Evolutionary conservation across 2,113 vertebrate genomes (phyloP).

Genomic region (Carassius carassius): DNA sequence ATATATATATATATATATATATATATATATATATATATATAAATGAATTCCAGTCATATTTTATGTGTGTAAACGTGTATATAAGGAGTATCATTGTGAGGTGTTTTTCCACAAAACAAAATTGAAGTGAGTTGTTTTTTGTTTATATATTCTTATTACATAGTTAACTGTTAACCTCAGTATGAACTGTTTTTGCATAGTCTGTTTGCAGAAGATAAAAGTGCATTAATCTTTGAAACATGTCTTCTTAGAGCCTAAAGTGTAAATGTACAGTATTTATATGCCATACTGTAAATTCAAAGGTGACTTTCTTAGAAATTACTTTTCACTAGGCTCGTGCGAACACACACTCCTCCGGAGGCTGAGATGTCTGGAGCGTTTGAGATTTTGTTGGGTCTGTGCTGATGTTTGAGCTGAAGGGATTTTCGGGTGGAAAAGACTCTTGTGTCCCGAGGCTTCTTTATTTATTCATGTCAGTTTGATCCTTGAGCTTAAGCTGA

Average conservation of each 20-base stretch:
- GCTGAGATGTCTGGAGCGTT: slow-evolving; percentile 20
- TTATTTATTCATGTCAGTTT: slow-evolving; percentile 56
- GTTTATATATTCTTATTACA: neutral
- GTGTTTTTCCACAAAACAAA: neutral
- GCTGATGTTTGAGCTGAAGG: slow-evolving; percentile 28
- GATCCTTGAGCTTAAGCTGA: slow-evolving; percentile 45
- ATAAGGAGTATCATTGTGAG: neutral
- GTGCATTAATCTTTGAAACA: neutral
- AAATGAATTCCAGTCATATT: neutral
- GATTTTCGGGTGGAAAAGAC: slow-evolving; percentile 41
- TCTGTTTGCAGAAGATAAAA: neutral
- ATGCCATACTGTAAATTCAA: neutral
- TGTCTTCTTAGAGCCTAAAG: neutral
- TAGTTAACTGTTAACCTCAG: neutral
- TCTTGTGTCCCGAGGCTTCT: slow-evolving; percentile 41
- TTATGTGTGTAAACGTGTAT: neutral
- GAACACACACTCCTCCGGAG: slow-evolving; percentile 9
- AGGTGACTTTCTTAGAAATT: slow-evolving; percentile 13
- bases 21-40: no score
- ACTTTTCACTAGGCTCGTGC: neutral
- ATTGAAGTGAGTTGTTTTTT: neutral
- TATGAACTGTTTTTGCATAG: neutral
- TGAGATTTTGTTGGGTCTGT: slow-evolving; percentile 22
- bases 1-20: no score
- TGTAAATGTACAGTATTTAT: slow-evolving; percentile 4